phyloP scores from a whole-genome alignment of 1,140 invertebrate species.

The Stenopsyche tienmushanensis region DNA sequence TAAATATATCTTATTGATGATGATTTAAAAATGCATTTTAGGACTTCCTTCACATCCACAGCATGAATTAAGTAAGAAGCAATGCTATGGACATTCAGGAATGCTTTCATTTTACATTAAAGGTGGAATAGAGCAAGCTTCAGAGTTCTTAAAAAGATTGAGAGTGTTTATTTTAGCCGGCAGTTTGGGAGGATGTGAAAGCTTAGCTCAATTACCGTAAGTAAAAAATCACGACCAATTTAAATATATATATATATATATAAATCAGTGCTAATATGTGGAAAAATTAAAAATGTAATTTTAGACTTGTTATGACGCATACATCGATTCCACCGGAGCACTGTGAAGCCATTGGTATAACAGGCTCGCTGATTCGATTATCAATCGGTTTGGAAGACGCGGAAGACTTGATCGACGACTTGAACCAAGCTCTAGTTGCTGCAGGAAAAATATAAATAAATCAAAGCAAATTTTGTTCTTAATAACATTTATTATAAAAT shows the following conservation, averaged over 20 bases:
- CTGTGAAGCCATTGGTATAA: slow-evolving; percentile 76
- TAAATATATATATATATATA: neutral
- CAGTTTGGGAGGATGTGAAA: slow-evolving; percentile 95
- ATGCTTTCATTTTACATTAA: slow-evolving; percentile 89
- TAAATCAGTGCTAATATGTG: neutral
- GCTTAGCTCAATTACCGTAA: slow-evolving; percentile 83
- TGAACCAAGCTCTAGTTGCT: slow-evolving; percentile 73
- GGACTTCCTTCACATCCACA: slow-evolving; percentile 91
- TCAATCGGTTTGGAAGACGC: slow-evolving; percentile 90
- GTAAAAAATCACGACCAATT: too few species aligned
- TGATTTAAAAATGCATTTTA: too few species aligned
- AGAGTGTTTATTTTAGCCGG: slow-evolving; percentile 90
- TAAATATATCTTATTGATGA: too few species aligned
- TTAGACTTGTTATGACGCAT: slow-evolving; percentile 76
- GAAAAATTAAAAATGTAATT: slow-evolving; percentile 23
- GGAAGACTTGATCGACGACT: slow-evolving; percentile 85
- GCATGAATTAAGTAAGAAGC: slow-evolving; percentile 77
- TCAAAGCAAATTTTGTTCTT: too few species aligned
- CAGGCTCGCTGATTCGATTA: slow-evolving; percentile 82
- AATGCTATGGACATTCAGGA: slow-evolving; percentile 89
- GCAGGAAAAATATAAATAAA: too few species aligned
- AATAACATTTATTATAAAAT: too few species aligned
- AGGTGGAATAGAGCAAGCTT: slow-evolving; percentile 73
- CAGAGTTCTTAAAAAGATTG: slow-evolving; percentile 74
- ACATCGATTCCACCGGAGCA: slow-evolving; percentile 74